phyloP scores from a whole-genome alignment of 2,797 vertebrate species.

The Tokudaia tokunoshimensis region DNA sequence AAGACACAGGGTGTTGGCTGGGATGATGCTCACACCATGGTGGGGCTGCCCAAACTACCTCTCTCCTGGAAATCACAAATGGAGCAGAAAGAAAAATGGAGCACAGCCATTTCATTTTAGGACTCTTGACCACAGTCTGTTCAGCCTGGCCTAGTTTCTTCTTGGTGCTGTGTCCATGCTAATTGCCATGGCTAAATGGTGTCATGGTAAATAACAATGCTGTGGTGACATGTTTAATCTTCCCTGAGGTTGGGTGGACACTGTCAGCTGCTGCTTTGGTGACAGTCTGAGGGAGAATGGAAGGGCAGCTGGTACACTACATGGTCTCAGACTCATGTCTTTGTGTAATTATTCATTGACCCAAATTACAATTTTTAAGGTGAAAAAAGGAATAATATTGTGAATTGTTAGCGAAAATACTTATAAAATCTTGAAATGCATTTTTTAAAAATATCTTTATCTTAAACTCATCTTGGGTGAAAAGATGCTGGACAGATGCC shows the following conservation, averaged over 20 bases:
- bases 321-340: not conserved
- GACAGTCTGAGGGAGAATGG: not conserved
- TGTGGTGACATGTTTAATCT: not conserved
- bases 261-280: not conserved
- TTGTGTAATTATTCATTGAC: not conserved
- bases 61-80: slow-evolving; percentile 25
- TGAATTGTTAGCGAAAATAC: not conserved
- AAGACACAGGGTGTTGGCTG: not conserved
- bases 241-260: not conserved
- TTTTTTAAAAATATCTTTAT: not conserved
- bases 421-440: not conserved
- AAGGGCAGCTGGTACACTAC: not conserved
- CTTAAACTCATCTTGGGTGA: not conserved
- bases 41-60: not conserved
- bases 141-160: slow-evolving; percentile 60
- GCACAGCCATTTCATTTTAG: slow-evolving; percentile 56
- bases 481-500: too few species aligned
- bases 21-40: not conserved
- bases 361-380: not conserved
- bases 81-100: slow-evolving; percentile 53
- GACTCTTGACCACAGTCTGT: slow-evolving; percentile 55
- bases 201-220: slow-evolving; percentile 33
- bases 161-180: not conserved
- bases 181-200: slow-evolving; percentile 34
- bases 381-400: not conserved